Percentiles rank a stretch among this genome's conserved stretches.
These are phyloP conservation scores for Selenia dentaria DNA, from an alignment of 2,888 invertebrate species.

Conservation along the genomic window DNA sequence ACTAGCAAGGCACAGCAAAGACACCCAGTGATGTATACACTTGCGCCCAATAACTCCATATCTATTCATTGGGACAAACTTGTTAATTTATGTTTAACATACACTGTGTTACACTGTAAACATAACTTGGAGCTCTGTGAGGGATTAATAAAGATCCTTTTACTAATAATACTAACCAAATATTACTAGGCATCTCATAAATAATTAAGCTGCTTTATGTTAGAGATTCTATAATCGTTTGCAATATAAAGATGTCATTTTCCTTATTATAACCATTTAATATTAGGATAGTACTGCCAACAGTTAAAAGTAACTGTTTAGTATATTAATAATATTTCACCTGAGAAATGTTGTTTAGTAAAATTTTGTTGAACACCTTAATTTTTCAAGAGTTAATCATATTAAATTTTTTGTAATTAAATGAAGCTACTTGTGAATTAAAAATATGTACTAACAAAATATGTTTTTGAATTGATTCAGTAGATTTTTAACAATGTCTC, in stretches of 20 bases:
- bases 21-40: constrained; percentile 53
- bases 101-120: constrained; percentile 16
- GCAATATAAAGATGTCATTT: constrained; percentile 3
- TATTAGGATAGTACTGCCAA: constrained; percentile 9
- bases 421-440: constrained; percentile 11
- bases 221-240: constrained; percentile 1
- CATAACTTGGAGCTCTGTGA: constrained; percentile 24
- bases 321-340: constrained; percentile 4
- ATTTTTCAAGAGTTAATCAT: constrained; percentile 3
- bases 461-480: no score
- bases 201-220: constrained; percentile 3
- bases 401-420: constrained; percentile 9
- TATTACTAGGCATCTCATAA: constrained; percentile 16
- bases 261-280: constrained; percentile 3
- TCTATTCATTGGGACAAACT: constrained; percentile 72
- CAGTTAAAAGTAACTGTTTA: neutral
- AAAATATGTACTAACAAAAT: neutral
- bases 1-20: constrained; percentile 85
- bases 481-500: no score
- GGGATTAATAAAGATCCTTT: constrained; percentile 21
- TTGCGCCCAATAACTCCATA: constrained; percentile 56
- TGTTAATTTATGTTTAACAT: constrained; percentile 47
- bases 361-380: constrained; percentile 20
- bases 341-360: constrained; percentile 12
- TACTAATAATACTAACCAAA: constrained; percentile 29